These are phyloP conservation scores for Pica pica DNA, from an alignment of 2,113 vertebrate genomes.

Conservation along the genomic window DNA sequence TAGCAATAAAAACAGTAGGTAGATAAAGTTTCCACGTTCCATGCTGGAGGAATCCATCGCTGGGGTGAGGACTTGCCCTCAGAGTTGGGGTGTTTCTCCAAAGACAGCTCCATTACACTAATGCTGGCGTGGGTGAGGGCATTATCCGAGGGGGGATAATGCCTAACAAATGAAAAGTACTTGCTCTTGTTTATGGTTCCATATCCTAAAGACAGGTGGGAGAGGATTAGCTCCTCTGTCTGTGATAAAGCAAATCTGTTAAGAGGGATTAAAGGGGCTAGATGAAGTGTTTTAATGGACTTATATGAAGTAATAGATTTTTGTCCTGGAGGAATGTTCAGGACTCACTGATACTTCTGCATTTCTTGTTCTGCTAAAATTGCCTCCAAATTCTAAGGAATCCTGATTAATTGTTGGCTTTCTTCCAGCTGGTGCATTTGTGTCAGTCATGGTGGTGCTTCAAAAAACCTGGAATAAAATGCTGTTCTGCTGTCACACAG, in stretches of 20 bases:
- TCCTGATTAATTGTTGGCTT: constrained; percentile 6
- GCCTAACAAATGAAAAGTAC: not conserved
- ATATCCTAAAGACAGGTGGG: constrained; percentile 22
- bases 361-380: constrained; percentile 36
- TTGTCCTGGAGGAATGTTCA: constrained; percentile 36
- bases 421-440: constrained; percentile 19
- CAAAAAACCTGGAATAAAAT: not conserved
- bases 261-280: constrained; percentile 32
- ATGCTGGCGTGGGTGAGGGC: not conserved
- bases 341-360: not conserved
- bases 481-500: not conserved
- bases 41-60: not conserved
- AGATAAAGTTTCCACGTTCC: not conserved
- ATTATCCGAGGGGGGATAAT: not conserved
- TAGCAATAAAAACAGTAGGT: not conserved
- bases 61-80: not conserved
- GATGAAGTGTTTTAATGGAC: constrained; percentile 32
- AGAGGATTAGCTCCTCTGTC: constrained; percentile 28
- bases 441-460: not conserved
- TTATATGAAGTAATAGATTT: constrained; percentile 35
- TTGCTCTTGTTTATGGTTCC: not conserved
- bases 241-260: constrained; percentile 39
- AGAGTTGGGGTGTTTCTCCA: not conserved
- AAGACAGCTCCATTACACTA: accelerated
- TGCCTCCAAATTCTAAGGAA: not conserved